phyloP scores from a whole-genome alignment of 2,113 vertebrate species.

The Pteropus alecto region DNA sequence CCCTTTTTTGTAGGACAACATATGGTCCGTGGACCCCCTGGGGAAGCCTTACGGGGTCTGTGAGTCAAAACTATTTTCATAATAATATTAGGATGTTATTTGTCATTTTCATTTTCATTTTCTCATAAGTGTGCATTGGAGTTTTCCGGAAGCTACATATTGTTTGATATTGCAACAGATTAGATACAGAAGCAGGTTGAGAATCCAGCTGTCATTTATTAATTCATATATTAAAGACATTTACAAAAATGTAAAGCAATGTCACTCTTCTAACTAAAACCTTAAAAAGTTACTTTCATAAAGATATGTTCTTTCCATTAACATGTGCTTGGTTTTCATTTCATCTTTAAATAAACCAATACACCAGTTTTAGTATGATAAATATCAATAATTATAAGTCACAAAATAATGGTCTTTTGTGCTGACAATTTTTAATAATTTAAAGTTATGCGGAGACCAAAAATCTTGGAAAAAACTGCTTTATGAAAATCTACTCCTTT shows the following conservation, averaged over 20 bases:
- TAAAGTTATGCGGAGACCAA: neutral
- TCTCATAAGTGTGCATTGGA: neutral
- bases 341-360: neutral
- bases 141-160: neutral
- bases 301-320: neutral
- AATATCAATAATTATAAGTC: neutral
- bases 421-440: neutral
- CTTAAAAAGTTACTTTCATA: neutral
- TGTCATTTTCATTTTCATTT: neutral
- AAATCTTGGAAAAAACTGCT: neutral
- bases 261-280: neutral
- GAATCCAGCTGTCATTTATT: neutral
- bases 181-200: neutral
- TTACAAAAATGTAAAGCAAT: neutral
- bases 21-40: neutral
- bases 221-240: neutral
- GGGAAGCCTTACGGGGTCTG: neutral
- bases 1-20: neutral
- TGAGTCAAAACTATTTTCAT: conserved; percentile 10
- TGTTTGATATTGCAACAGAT: neutral
- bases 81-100: neutral
- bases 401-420: neutral
- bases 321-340: neutral
- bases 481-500: neutral
- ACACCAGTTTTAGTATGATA: neutral